phyloP scores from a whole-genome alignment of 2,888 invertebrate genomes.

The Sturmia bella region DNA sequence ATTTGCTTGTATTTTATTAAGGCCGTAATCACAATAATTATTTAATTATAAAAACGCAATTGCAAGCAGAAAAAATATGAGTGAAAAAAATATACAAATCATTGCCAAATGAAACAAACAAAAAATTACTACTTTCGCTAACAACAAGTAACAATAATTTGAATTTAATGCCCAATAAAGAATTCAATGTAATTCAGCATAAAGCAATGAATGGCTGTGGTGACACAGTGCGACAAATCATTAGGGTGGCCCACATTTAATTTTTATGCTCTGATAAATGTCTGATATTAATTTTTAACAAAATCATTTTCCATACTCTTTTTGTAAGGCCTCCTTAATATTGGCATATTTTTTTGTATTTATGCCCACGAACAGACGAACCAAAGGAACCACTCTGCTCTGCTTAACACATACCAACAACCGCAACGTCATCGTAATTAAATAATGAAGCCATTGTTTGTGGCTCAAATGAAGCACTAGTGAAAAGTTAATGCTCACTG shows the following conservation, averaged over 20 bases:
- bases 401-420: conserved; percentile 33
- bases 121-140: conserved; percentile 39
- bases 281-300: too few species aligned
- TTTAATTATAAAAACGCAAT: conserved; percentile 80
- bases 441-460: conserved; percentile 73
- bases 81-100: conserved; percentile 16
- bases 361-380: too few species aligned
- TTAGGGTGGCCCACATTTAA: not conserved
- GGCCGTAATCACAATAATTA: conserved; percentile 79
- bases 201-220: conserved; percentile 25
- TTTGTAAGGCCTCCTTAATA: conserved; percentile 3
- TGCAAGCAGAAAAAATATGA: conserved; percentile 72
- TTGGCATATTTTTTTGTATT: not conserved
- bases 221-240: conserved; percentile 17
- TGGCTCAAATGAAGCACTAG: conserved; percentile 56
- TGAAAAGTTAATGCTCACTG: conserved; percentile 26
- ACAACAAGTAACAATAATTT: conserved; percentile 66
- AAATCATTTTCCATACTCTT: not conserved
- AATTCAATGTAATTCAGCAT: conserved; percentile 58
- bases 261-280: not conserved
- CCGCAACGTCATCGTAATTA: conserved; percentile 73
- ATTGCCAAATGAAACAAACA: conserved; percentile 35
- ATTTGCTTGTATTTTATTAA: conserved; percentile 3
- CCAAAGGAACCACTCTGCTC: conserved; percentile 4
- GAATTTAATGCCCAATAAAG: conserved; percentile 70